Conservation (phyloP, 2,113 vertebrate species). For the Shinisaurus crocodilurus region DNA sequence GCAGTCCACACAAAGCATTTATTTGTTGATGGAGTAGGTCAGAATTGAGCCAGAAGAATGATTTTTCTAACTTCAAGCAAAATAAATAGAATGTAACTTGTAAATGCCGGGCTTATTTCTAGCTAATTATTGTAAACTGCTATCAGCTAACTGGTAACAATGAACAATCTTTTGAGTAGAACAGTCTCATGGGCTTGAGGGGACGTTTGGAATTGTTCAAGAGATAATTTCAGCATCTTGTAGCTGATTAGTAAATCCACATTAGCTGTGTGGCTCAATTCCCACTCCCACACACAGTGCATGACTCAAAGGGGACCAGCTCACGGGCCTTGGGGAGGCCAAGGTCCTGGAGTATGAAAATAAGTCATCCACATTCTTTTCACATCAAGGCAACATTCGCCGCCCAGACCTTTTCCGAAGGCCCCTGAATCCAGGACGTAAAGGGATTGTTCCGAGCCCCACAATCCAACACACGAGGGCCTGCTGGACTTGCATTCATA, state of each 20-base stretch:
- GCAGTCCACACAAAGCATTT: not conserved
- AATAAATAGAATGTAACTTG: not conserved
- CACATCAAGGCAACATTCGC: not conserved
- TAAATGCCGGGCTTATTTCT: not conserved
- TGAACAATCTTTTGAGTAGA: not conserved
- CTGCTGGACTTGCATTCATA: not conserved
- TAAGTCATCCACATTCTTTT: constrained; percentile 29
- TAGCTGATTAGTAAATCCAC: constrained; percentile 14
- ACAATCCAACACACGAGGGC: not conserved
- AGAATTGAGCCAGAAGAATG: not conserved
- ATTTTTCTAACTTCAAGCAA: not conserved
- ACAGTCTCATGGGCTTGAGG: not conserved
- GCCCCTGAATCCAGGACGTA: not conserved
- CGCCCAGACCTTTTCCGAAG: not conserved
- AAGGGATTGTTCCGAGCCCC: not conserved
- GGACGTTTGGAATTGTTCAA: not conserved
- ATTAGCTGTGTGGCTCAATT: not conserved
- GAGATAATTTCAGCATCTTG: constrained; percentile 14
- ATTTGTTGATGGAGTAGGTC: not conserved
- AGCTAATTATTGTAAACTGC: not conserved
- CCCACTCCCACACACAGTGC: not conserved
- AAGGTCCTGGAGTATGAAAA: constrained; percentile 43
- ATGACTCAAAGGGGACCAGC: constrained; percentile 58
- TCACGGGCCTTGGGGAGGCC: constrained; percentile 36
- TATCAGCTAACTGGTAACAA: not conserved